Conservation (phyloP, 1,140 invertebrate genomes). For the Galleria mellonella region DNA sequence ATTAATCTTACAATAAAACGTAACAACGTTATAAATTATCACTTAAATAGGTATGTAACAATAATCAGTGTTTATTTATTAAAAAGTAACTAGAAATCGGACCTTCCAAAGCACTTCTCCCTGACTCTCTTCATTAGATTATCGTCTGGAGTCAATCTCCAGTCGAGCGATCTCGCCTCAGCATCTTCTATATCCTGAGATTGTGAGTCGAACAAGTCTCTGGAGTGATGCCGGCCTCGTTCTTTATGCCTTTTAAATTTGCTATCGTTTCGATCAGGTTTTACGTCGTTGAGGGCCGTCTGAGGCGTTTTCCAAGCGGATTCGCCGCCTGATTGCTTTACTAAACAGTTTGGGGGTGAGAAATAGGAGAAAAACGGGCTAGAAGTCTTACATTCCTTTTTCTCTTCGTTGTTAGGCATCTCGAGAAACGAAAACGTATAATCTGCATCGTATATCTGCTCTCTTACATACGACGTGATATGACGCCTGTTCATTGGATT, state of each 20-base stretch:
- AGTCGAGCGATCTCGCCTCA: slow-evolving; percentile 32
- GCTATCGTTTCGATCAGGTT: slow-evolving; percentile 15
- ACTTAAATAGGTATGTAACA: slow-evolving; percentile 6
- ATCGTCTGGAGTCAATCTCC: slow-evolving; percentile 49
- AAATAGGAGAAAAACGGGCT: slow-evolving; percentile 59
- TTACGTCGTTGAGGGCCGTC: slow-evolving; percentile 11
- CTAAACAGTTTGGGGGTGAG: slow-evolving; percentile 33
- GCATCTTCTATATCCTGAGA: slow-evolving; percentile 43
- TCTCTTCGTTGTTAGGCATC: slow-evolving; percentile 33
- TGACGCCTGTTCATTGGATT: slow-evolving; percentile 22
- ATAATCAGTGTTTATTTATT: neutral
- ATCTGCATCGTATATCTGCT: slow-evolving; percentile 47
- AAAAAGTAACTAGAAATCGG: slow-evolving; percentile 35
- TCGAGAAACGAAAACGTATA: slow-evolving; percentile 56
- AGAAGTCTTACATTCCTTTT: slow-evolving; percentile 35
- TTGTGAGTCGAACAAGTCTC: slow-evolving; percentile 59
- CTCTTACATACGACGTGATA: slow-evolving; percentile 46
- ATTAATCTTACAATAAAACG: slow-evolving; percentile 19
- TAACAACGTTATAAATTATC: slow-evolving; percentile 14
- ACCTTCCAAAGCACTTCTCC: slow-evolving; percentile 50
- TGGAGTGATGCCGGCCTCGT: slow-evolving; percentile 29
- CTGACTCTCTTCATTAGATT: slow-evolving; percentile 45
- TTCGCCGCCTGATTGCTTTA: slow-evolving; percentile 24
- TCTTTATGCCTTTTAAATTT: slow-evolving; percentile 27
- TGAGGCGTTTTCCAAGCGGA: slow-evolving; percentile 38